These are phyloP conservation scores for Uloborus diversus DNA, from an alignment of 1,140 invertebrate genomes.

Conservation along the genomic window DNA sequence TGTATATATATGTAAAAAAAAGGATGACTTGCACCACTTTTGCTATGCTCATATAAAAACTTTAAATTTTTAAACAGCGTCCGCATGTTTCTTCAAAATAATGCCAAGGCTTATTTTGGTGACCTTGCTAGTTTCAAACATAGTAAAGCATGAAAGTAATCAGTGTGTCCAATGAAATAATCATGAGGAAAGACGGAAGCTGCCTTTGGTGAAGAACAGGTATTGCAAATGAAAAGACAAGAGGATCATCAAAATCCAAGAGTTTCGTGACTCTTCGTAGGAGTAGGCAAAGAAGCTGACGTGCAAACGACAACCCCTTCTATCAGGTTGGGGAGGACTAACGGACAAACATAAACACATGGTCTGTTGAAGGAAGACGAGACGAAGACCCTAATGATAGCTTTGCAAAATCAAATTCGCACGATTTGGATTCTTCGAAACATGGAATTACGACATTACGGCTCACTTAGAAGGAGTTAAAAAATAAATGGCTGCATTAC, in stretches of 20 bases:
- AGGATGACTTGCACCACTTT: too few relatives aligned
- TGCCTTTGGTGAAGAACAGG: too few relatives aligned
- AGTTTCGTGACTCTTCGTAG: neutral
- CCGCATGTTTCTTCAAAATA: too few relatives aligned
- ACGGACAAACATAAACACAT: neutral
- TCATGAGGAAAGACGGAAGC: too few relatives aligned
- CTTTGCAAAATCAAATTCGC: neutral
- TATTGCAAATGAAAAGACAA: neutral
- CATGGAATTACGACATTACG: neutral
- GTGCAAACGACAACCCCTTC: neutral
- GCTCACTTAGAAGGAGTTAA: neutral
- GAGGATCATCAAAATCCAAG: neutral
- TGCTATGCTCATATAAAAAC: too few relatives aligned
- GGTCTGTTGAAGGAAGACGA: neutral
- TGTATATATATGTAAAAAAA: too few relatives aligned
- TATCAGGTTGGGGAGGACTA: neutral
- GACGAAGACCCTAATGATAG: neutral
- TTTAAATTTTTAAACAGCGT: too few relatives aligned
- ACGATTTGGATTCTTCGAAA: neutral
- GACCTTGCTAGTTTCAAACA: too few relatives aligned
- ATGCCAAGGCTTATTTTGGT: too few relatives aligned
- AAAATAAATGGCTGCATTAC: neutral
- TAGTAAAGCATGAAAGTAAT: too few relatives aligned
- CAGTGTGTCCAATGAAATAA: too few relatives aligned
- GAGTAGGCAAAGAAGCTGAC: neutral